phyloP scores from a whole-genome alignment of 2,113 vertebrate species.

The Cyprinodon tularosa region DNA sequence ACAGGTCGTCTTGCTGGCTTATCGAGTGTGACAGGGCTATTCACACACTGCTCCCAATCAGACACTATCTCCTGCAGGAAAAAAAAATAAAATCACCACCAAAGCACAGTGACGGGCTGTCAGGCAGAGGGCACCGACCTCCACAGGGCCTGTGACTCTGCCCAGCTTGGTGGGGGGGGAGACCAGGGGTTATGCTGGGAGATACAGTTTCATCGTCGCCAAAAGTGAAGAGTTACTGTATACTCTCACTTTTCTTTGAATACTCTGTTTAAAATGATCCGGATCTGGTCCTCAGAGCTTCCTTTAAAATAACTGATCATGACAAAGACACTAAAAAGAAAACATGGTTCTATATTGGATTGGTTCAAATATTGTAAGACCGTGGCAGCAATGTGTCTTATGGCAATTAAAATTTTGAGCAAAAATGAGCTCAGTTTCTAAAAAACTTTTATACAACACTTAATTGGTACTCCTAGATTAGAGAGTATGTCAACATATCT shows the following conservation, averaged over 20 bases:
- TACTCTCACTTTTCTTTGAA: conserved; percentile 21
- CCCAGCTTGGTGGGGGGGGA: conserved; percentile 66
- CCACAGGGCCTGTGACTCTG: conserved; percentile 72
- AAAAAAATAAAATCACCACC: conserved; percentile 63
- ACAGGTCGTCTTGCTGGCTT: conserved; percentile 81
- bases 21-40: conserved; percentile 84
- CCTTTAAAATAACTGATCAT: too few relatives aligned
- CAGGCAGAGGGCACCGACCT: conserved; percentile 78
- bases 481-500: not conserved
- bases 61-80: conserved; percentile 75
- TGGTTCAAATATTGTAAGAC: not conserved
- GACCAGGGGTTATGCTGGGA: conserved; percentile 63
- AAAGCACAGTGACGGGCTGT: conserved; percentile 76
- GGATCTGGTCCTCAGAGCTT: too few relatives aligned
- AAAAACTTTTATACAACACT: not conserved
- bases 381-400: not conserved
- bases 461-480: not conserved
- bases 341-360: not conserved
- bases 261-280: conserved; percentile 13
- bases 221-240: conserved; percentile 39
- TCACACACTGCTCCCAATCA: conserved; percentile 83
- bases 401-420: too few relatives aligned
- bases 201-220: conserved; percentile 41
- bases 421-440: not conserved
- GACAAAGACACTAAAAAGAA: too few relatives aligned